These are phyloP conservation scores for Aphelinus atriplicis DNA, from an alignment of 1,140 invertebrate species.

Conservation along the genomic window DNA sequence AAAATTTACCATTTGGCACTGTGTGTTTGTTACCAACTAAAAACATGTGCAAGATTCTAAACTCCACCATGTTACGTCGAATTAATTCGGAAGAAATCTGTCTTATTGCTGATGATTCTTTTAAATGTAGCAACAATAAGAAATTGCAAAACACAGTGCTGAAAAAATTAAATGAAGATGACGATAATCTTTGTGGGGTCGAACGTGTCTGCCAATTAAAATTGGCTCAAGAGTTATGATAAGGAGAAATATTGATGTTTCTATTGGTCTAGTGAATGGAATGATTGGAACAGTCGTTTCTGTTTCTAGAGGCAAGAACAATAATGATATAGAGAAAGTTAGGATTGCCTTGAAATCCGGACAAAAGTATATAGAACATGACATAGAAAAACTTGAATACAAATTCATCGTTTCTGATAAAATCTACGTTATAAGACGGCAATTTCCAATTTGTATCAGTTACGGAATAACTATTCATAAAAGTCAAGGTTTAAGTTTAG, in stretches of 20 bases:
- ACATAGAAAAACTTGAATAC: conserved; percentile 41
- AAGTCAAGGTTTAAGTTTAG: conserved; percentile 56
- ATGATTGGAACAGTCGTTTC: conserved; percentile 43
- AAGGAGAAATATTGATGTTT: conserved; percentile 53
- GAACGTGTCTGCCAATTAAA: conserved; percentile 46
- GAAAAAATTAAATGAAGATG: conserved; percentile 37
- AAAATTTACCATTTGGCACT: conserved; percentile 36
- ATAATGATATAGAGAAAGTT: conserved; percentile 1
- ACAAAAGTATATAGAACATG: conserved; percentile 33
- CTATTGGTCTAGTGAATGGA: conserved; percentile 49
- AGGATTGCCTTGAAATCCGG: conserved; percentile 2
- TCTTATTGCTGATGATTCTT: conserved; percentile 44
- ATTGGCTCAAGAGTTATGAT: conserved; percentile 51
- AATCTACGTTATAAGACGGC: conserved; percentile 51
- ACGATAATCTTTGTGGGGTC: conserved; percentile 35
- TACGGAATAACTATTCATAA: conserved; percentile 61
- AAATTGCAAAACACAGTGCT: conserved; percentile 39
- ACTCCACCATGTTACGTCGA: conserved; percentile 43
- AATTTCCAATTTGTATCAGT: conserved; percentile 57
- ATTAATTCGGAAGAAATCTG: conserved; percentile 44
- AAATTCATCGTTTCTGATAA: conserved; percentile 54
- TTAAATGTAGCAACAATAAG: conserved; percentile 43
- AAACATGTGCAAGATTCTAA: conserved; percentile 43
- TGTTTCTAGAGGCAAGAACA: conserved; percentile 30
- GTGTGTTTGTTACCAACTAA: conserved; percentile 44